Conservation (phyloP, 2,797 vertebrate species). For the Percopsis omiscomaycus region DNA sequence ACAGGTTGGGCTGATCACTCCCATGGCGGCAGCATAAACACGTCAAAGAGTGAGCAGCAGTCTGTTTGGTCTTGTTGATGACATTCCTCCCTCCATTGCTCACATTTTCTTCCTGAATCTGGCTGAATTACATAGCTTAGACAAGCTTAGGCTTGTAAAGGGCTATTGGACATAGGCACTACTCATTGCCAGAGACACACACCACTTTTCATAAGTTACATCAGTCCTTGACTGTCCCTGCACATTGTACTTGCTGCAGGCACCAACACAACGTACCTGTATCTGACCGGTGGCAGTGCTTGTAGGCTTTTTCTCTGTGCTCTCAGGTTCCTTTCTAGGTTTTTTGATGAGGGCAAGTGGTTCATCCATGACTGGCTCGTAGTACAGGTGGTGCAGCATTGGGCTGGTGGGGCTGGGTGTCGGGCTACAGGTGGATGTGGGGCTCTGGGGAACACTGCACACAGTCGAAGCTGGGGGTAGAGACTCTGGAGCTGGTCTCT, state of each 20-base stretch:
- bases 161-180: constrained; percentile 32
- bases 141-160: constrained; percentile 73
- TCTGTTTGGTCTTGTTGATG: constrained; percentile 80
- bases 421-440: constrained; percentile 74
- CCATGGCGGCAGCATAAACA: constrained; percentile 53
- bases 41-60: constrained; percentile 66
- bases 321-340: constrained; percentile 70
- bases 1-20: constrained; percentile 58
- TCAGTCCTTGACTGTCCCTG: background rate
- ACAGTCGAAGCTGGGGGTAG: constrained; percentile 17
- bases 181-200: constrained; percentile 26
- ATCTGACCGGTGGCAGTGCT: constrained; percentile 55
- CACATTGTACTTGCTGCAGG: background rate
- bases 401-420: constrained; percentile 71
- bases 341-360: constrained; percentile 83
- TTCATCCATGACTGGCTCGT: constrained; percentile 76
- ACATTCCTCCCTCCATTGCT: constrained; percentile 79
- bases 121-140: constrained; percentile 78
- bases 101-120: constrained; percentile 79
- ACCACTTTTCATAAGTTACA: constrained; percentile 7
- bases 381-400: constrained; percentile 68
- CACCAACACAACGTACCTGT: constrained; percentile 65
- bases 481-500: constrained; percentile 45
- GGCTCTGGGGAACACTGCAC: constrained; percentile 68
- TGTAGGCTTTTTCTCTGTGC: constrained; percentile 60